Base-by-base conservation (phyloP, 2,888 invertebrate genomes). In the Odontothrips loti region DNA sequence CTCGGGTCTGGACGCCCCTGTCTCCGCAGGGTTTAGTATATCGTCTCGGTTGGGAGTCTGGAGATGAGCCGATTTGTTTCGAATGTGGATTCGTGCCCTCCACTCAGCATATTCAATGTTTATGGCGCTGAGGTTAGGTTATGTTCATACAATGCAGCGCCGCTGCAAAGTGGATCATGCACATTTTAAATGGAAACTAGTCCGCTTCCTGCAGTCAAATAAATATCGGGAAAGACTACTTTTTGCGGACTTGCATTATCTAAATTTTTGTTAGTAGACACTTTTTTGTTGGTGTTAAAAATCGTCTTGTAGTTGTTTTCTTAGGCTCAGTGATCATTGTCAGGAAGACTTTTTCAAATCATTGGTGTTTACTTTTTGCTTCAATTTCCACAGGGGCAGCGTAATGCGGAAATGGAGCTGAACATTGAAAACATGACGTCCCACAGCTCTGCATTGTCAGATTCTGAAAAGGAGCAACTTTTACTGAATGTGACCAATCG, bases 121-220 rank as follows among this genome's bases (percentile, higher is more conserved):
- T 75, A 23, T 75, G 68, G 68, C 8, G 27, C 27, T 75, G 27
- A 75, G 23, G 68, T 75, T n/a, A 75, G 68, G 68, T 75, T 75
- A 75, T n/a, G 68, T 23, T 27, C 58, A 8, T 58, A 20, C 6
- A 15, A 15, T 58, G 58, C 58, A 15, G 58, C 15, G 17, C 58
- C 58, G 58, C 58, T 15, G 17, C 58, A 11, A 58, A 58, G 58
- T 58, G 58, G 15, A 58, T n/a, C 34, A 6, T 6, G 34, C 34
- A 6, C 34, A 6, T 43, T 43, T 43, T 43, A 43, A 43, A 43
- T 43, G 34, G 6, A 43, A 4, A 6, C 34, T 43, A 43, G 34
- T 43, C 6, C 2, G 3, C 34, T 43, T 43, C 6, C 34, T 2
- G 34, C 2, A 2, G 34, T 43, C 34, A 43, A 43, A 4, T 43